Base-by-base conservation (phyloP, 2,888 invertebrate species). In the Eupithecia pulchellata region DNA sequence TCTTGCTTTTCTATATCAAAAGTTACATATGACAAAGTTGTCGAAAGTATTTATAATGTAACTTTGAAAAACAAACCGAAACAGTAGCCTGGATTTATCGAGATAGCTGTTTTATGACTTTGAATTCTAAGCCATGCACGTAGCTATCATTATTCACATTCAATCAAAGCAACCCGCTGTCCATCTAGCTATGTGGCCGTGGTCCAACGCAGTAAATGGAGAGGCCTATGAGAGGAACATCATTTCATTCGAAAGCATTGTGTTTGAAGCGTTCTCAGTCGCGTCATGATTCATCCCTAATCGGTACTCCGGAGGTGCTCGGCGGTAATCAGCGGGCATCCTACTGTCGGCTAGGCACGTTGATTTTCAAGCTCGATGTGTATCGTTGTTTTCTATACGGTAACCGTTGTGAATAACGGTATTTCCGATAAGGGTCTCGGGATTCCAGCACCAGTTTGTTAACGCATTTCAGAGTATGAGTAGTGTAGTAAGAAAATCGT, bases 311-410 rank as follows among this genome's bases (percentile, higher is more conserved):
- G 32, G 29, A 29, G 27, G 57, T 57, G 29, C 71, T 73, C 72
- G 57, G 29, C 29, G 57, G 73, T 76, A 79, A 79, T 81, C 79
- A 81, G 75, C 60, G 11, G 52, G 52, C 13, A 25, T 73, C 58
- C 39, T 66, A 70, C 73, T 68, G 72, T 70, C 69, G 29, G 29
- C 52, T 52, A 52, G 52, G 20, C 9, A 20, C 52, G 11, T 25
- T 52, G 4, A 52, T 25, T 52, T 25, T 4, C 52, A 52, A 25
- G 25, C 11, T 20, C 52, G 20, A 25, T 13, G 20, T 13, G 52
- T 52, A 25, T 52, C 25, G 52, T 52, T 52, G 52, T 11, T 52
- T 20, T 11, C 0, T 6, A 39, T 39, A 17, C 39, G 39, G 17
- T 20, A 47, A 17, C 3, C 11, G 47, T 47, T 25, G 25, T 47